phyloP scores from a whole-genome alignment of 2,888 invertebrate genomes.

The Penaeus monodon region DNA sequence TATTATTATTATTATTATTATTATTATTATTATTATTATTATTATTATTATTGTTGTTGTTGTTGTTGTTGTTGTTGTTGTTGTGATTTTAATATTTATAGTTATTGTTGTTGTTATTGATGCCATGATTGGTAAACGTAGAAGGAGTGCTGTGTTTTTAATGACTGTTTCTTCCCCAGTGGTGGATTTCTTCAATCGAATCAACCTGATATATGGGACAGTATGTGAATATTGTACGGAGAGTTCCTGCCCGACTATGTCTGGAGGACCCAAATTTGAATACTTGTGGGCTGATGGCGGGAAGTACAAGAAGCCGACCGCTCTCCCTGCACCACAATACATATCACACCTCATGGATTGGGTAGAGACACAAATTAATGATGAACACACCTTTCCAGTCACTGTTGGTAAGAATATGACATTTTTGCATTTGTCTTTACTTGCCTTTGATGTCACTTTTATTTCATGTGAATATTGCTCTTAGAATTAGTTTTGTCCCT shows the following conservation, averaged over 20 bases:
- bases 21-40: neutral
- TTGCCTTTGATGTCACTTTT: too few relatives aligned
- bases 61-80: neutral
- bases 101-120: neutral
- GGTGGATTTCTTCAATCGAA: constrained; percentile 93
- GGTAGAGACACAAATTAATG: constrained; percentile 91
- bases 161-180: constrained; percentile 74
- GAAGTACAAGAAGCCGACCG: constrained; percentile 75
- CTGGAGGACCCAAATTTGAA: constrained; percentile 88
- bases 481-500: too few relatives aligned
- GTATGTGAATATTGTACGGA: constrained; percentile 87
- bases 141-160: neutral
- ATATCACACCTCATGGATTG: constrained; percentile 89
- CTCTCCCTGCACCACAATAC: constrained; percentile 79
- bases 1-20: neutral
- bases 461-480: too few relatives aligned
- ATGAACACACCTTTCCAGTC: constrained; percentile 87
- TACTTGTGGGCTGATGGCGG: constrained; percentile 91
- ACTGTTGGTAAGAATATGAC: constrained; percentile 71
- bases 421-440: neutral
- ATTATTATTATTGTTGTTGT: neutral
- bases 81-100: neutral
- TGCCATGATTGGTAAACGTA: neutral
- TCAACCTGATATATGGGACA: constrained; percentile 91
- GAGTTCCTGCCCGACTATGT: constrained; percentile 89